Percentiles rank a stretch among this genome's conserved stretches.
Evolutionary conservation across 2,888 invertebrate genomes (phyloP).

Genomic region (Rhabditoides inermis): DNA sequence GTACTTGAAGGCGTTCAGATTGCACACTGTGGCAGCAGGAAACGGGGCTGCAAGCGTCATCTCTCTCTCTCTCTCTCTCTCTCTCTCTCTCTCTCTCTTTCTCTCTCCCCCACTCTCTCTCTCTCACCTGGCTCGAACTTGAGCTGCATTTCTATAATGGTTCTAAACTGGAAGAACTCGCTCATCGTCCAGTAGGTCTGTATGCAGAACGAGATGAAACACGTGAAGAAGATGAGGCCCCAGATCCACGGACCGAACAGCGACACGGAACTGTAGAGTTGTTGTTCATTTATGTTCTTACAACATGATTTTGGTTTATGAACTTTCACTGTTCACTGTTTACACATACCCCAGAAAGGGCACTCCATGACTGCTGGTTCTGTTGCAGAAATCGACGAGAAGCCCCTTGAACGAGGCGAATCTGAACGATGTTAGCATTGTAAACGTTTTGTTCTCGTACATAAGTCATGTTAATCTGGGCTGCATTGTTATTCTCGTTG

Average conservation of each 20-base stretch:
- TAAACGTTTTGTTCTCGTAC: too few species aligned
- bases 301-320: background rate
- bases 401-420: conserved; percentile 19
- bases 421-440: too few species aligned
- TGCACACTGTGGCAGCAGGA: conserved; percentile 47
- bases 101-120: background rate
- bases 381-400: conserved; percentile 47
- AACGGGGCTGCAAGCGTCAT: conserved; percentile 32
- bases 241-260: conserved; percentile 24
- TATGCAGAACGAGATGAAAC: conserved; percentile 33
- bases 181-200: conserved; percentile 51
- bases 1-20: conserved; percentile 46
- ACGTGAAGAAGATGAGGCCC: conserved; percentile 33
- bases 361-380: conserved; percentile 49
- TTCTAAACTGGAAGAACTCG: conserved; percentile 50
- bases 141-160: conserved; percentile 52
- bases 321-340: background rate
- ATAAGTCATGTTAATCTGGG: too few species aligned
- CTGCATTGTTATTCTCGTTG: too few species aligned
- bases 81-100: background rate
- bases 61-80: background rate
- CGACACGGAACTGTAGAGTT: background rate
- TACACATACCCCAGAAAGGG: conserved; percentile 37
- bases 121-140: conserved; percentile 48
- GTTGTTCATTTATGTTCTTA: background rate